A percentile compares a stretch with the other conserved stretches of the same genome.
phyloP scores from a whole-genome alignment of 2,888 invertebrate species.

The Cremastobaeus sp. region DNA sequence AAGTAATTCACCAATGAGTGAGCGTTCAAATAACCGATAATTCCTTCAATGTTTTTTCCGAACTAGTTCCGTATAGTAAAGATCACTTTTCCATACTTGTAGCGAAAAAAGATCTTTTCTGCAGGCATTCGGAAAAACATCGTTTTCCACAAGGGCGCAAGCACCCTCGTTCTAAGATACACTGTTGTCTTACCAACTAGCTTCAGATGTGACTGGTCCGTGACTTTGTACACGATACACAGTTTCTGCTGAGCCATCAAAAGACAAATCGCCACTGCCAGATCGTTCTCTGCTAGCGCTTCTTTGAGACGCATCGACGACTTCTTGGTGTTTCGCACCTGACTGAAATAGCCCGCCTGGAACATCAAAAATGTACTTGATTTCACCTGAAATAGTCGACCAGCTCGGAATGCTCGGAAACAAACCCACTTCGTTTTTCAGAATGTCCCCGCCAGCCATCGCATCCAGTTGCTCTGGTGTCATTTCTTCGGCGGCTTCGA shows the following conservation, averaged over 20 bases:
- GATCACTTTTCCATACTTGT: too few relatives aligned
- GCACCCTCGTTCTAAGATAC: too few relatives aligned
- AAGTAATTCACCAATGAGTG: constrained; percentile 30
- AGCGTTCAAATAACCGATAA: too few relatives aligned
- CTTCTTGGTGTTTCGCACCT: constrained; percentile 97
- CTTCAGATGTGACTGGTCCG: constrained; percentile 89
- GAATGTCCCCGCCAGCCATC: constrained; percentile 96
- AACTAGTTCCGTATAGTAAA: too few relatives aligned
- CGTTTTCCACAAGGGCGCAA: too few relatives aligned
- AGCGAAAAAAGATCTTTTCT: too few relatives aligned
- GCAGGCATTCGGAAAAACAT: too few relatives aligned
- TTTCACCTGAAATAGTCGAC: too few relatives aligned
- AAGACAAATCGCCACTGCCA: constrained; percentile 95
- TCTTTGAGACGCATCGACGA: constrained; percentile 97
- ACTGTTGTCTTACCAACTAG: constrained; percentile 89
- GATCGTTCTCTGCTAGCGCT: constrained; percentile 93
- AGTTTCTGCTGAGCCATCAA: constrained; percentile 98
- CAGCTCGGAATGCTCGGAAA: too few relatives aligned
- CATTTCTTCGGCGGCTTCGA: constrained; percentile 97
- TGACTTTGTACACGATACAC: constrained; percentile 93
- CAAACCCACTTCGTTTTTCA: constrained; percentile 96
- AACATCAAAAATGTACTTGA: constrained; percentile 68
- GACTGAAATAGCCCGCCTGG: constrained; percentile 97
- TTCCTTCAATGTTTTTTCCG: too few relatives aligned
- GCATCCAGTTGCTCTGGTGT: constrained; percentile 97